Conservation (phyloP, 2,113 vertebrate genomes). For the Mesembrinibis cayennensis region DNA sequence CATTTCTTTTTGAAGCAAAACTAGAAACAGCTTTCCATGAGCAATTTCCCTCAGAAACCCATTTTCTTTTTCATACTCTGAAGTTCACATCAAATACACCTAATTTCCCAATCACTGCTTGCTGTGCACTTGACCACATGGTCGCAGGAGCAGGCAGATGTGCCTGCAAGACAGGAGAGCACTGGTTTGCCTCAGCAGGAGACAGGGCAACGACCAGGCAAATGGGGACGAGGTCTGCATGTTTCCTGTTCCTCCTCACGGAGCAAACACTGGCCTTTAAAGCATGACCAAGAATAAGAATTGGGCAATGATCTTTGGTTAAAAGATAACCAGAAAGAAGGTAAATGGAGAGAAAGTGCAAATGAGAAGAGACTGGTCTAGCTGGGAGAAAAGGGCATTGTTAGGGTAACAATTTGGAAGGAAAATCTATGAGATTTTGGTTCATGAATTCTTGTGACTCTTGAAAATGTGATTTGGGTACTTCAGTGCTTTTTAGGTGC, state of each 20-base stretch:
- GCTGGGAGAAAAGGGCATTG: not conserved
- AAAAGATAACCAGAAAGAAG: slow-evolving; percentile 30
- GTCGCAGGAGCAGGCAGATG: not conserved
- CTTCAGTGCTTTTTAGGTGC: not conserved
- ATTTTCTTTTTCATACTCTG: not conserved
- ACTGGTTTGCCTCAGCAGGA: not conserved
- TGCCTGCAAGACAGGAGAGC: not conserved
- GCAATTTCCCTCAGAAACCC: not conserved
- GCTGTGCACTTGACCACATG: not conserved
- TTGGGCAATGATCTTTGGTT: not conserved
- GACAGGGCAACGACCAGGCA: not conserved
- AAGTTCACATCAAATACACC: not conserved
- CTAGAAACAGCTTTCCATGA: not conserved
- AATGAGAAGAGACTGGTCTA: not conserved
- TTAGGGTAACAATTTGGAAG: not conserved
- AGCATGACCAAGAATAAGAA: slow-evolving; percentile 38
- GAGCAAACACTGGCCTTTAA: not conserved
- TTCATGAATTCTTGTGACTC: not conserved
- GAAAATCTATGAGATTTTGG: not conserved
- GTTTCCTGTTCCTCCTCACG: not conserved
- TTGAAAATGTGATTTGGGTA: not conserved
- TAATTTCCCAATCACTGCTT: not conserved
- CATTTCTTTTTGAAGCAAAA: not conserved
- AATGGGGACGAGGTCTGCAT: not conserved
- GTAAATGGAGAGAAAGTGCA: slow-evolving; percentile 5